These are phyloP conservation scores for Phania funesta DNA, from an alignment of 2,888 invertebrate genomes.

Conservation along the genomic window DNA sequence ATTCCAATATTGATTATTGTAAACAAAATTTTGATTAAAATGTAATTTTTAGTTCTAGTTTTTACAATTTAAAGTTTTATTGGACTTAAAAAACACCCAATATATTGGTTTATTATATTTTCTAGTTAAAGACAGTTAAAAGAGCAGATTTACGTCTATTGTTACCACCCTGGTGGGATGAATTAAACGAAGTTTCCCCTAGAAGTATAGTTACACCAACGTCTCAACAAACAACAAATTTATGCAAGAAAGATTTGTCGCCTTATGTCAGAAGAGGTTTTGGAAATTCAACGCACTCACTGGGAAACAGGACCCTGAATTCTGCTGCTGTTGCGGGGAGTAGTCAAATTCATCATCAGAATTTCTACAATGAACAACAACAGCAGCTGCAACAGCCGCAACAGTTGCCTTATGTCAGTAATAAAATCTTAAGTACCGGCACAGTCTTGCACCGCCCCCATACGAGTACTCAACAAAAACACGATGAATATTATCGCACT, in stretches of 20 bases:
- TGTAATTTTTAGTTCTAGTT: no score
- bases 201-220: constrained; percentile 56
- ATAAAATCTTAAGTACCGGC: constrained; percentile 54
- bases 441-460: constrained; percentile 49
- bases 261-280: constrained; percentile 48
- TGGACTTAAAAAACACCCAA: neutral
- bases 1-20: no score
- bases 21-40: no score
- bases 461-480: constrained; percentile 70
- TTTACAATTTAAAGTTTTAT: no score
- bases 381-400: constrained; percentile 25
- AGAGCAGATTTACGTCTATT: constrained; percentile 94
- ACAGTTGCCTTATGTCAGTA: constrained; percentile 46
- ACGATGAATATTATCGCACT: constrained; percentile 82
- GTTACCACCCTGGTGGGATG: constrained; percentile 98
- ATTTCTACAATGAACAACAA: constrained; percentile 45
- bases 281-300: constrained; percentile 11
- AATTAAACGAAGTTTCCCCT: constrained; percentile 86
- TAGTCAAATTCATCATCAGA: constrained; percentile 53
- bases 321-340: neutral
- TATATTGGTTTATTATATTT: constrained; percentile 2
- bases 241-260: constrained; percentile 36
- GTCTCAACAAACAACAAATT: constrained; percentile 46
- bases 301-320: constrained; percentile 40
- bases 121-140: constrained; percentile 83